Percentiles rank a stretch among this genome's conserved stretches.
phyloP scores from a whole-genome alignment of 2,113 vertebrate genomes.

The Uria lomvia region DNA sequence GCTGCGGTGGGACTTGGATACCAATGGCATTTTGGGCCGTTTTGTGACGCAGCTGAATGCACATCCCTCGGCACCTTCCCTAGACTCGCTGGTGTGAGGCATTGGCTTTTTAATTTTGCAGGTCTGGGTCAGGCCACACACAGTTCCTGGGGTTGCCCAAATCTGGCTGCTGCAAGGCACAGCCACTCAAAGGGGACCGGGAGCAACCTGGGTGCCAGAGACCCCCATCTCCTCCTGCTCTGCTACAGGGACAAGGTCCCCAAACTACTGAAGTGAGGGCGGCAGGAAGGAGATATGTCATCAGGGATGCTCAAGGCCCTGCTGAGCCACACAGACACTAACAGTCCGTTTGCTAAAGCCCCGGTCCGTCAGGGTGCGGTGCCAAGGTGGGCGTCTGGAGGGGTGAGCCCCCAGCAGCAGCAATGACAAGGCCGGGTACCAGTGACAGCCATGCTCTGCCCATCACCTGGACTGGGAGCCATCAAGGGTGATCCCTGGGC shows the following conservation, averaged over 20 bases:
- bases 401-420: background rate
- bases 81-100: background rate
- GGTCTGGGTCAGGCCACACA: background rate
- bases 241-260: background rate
- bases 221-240: background rate
- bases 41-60: background rate
- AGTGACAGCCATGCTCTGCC: background rate
- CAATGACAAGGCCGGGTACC: background rate
- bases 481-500: background rate
- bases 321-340: background rate
- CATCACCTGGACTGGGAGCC: background rate
- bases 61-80: background rate
- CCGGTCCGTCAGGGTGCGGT: fast-evolving
- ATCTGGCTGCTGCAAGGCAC: background rate
- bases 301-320: background rate
- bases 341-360: background rate
- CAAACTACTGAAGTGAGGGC: background rate
- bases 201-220: background rate
- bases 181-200: background rate
- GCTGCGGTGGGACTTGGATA: fast-evolving
- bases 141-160: background rate
- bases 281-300: background rate
- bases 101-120: background rate
- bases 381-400: background rate
- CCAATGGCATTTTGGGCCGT: background rate